A percentile compares a stretch with the other conserved stretches of the same genome.
These are phyloP conservation scores for Stenodera caucasica DNA, from an alignment of 2,888 invertebrate genomes.

Conservation along the genomic window DNA sequence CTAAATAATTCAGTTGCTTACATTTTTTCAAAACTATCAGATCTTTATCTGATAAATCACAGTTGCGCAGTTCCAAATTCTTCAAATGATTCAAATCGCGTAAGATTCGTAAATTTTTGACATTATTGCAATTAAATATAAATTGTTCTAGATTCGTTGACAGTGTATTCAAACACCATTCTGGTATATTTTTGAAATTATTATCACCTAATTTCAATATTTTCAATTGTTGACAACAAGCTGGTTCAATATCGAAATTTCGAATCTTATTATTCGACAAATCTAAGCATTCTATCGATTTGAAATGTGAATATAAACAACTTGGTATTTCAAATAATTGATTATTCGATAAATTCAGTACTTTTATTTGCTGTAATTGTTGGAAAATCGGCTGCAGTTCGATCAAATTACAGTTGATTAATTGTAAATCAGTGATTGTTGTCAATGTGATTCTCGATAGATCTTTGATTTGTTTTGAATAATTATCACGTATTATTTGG, in stretches of 20 bases:
- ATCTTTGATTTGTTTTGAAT: background rate
- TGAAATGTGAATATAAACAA: conserved; percentile 18
- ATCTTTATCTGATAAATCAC: conserved; percentile 13
- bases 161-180: conserved; percentile 16
- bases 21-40: conserved; percentile 12
- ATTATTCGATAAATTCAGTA: conserved; percentile 17
- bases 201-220: conserved; percentile 16
- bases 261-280: conserved; percentile 19
- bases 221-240: conserved; percentile 13
- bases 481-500: background rate
- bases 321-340: conserved; percentile 18
- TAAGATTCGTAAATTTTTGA: background rate
- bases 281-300: conserved; percentile 17
- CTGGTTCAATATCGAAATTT: conserved; percentile 22
- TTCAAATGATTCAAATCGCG: conserved; percentile 5
- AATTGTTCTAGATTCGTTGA: conserved; percentile 13
- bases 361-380: conserved; percentile 18
- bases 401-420: conserved; percentile 15
- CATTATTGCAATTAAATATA: conserved; percentile 12
- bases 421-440: conserved; percentile 10
- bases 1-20: conserved; percentile 14
- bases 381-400: conserved; percentile 11
- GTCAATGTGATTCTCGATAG: background rate
- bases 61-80: conserved; percentile 13
- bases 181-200: conserved; percentile 17